Base-by-base conservation (phyloP, 2,797 vertebrate species). In the Eulemur mongoz region DNA sequence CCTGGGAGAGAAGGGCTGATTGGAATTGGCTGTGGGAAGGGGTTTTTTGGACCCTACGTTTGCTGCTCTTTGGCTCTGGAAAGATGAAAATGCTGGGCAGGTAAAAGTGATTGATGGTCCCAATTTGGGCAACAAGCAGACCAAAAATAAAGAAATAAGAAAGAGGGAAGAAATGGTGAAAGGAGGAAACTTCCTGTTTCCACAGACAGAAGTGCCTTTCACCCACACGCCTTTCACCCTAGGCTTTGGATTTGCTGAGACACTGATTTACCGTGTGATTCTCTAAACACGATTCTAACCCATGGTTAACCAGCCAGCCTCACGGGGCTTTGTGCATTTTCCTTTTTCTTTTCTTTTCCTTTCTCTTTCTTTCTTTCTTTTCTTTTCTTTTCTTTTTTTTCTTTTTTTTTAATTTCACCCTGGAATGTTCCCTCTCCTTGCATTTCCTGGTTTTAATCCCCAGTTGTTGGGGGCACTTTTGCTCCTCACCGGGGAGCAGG, bases 211-310 rank as follows among this genome's bases (percentile, higher is more conserved):
- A 94, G 89, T 83, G 72, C 38, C 82, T 97, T 94, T 94, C 75
- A 67, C 75, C 80, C 72, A 43, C 15, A 30, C 30, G 67, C 43
- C 94, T 91, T 96, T 89, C 57, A 38, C 67, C 93, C 93, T 57
- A 54, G 79, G 89, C 70, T 93, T 59, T 52, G 91, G 83, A 79
- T 83, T 91, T 93, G 89, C 89, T 8, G 4, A 95, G 89, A 96
- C 70, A 79, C 79, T 73, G 73, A 79, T 32, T 94, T 93, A 43
- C 57, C 18, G 45, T 88, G 93, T 93, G 91, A 72, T 54, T 84
- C 81, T 93, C 93, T 91, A 65, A 87, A 96, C 61, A 83, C 82
- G 50, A 95, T 91, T 87, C 96, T 97, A 97, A 97, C 96, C 92
- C 89, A 50, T 45, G 79, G 95, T 93, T 97, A 95, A 97, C 95